Conservation (phyloP, 2,888 invertebrate genomes). For the Lasioglossum figueresi region DNA sequence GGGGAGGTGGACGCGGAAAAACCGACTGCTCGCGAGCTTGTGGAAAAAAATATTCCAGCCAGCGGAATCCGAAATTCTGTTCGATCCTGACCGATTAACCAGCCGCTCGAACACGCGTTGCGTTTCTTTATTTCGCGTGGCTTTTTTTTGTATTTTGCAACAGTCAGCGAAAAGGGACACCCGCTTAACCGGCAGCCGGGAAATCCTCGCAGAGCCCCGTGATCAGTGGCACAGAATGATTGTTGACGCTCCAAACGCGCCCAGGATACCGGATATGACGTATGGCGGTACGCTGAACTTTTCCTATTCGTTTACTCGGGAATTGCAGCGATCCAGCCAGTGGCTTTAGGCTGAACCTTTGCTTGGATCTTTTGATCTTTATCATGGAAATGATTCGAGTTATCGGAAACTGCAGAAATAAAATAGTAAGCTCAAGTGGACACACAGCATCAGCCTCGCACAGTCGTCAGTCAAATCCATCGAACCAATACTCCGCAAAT, state of each 20-base stretch:
- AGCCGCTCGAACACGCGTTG: background rate
- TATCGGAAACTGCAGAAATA: background rate
- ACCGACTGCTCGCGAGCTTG: background rate
- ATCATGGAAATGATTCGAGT: background rate
- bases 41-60: slow-evolving; percentile 46
- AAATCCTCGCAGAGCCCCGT: slow-evolving; percentile 2
- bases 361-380: background rate
- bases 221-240: background rate
- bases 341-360: background rate
- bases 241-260: background rate
- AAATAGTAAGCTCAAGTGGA: background rate
- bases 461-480: background rate
- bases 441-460: background rate
- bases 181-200: background rate
- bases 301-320: background rate
- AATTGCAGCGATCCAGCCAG: background rate
- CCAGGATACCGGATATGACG: slow-evolving; percentile 2
- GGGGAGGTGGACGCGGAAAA: background rate
- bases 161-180: slow-evolving; percentile 26
- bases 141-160: slow-evolving; percentile 25
- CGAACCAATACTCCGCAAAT: background rate
- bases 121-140: slow-evolving; percentile 40
- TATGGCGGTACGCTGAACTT: background rate
- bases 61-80: slow-evolving; percentile 8
- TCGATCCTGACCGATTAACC: slow-evolving; percentile 35